These are phyloP conservation scores for Resseliella maxima DNA, from an alignment of 2,888 invertebrate species.

Conservation along the genomic window DNA sequence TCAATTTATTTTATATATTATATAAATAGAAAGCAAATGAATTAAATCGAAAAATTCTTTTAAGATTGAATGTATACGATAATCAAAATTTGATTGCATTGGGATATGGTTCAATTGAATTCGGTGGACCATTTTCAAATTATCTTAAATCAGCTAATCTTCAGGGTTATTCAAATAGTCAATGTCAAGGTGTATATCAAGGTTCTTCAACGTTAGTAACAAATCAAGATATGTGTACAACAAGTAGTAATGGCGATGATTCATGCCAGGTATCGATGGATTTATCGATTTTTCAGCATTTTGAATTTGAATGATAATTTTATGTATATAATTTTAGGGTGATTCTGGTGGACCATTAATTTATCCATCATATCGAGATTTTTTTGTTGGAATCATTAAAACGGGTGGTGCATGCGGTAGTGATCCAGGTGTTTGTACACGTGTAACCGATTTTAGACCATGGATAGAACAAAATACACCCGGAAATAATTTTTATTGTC, in stretches of 20 bases:
- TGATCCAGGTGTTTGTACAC: background rate
- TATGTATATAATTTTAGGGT: no score
- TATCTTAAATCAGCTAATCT: no score
- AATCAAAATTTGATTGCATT: no score
- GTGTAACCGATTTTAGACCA: background rate
- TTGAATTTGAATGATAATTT: no score
- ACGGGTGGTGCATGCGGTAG: background rate
- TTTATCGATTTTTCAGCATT: no score
- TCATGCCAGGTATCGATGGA: slow-evolving; percentile 52
- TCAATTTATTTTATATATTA: background rate
- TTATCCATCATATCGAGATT: background rate
- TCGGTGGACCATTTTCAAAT: no score
- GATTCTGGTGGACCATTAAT: slow-evolving; percentile 47
- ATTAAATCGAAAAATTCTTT: no score
- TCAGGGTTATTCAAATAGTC: background rate
- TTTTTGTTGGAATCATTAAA: background rate
- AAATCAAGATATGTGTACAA: background rate
- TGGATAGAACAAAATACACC: background rate
- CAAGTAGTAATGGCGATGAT: background rate
- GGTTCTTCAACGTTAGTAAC: no score
- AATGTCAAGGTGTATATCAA: background rate
- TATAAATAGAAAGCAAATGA: no score
- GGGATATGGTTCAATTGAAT: no score
- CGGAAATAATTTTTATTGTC: background rate
- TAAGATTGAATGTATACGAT: no score